Conservation (phyloP, 2,797 vertebrate species). For the Macrochelys suwanniensis region DNA sequence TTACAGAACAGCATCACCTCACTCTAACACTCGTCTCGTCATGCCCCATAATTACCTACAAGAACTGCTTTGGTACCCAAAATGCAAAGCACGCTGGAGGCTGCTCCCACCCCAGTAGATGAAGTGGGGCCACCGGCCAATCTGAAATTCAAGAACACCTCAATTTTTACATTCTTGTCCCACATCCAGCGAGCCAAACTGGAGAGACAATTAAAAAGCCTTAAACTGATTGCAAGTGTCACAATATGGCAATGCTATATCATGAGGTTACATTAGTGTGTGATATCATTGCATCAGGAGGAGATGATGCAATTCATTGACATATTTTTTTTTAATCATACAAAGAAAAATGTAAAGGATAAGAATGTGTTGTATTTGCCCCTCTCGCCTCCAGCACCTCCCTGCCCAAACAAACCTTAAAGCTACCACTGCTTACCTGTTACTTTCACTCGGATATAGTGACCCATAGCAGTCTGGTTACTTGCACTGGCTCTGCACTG, state of each 20-base stretch:
- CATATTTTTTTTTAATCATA: background rate
- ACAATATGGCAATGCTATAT: background rate
- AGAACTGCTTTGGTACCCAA: background rate
- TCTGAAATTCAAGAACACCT: background rate
- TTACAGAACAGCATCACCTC: background rate
- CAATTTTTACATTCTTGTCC: background rate
- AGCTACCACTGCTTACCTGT: background rate
- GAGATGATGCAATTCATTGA: background rate
- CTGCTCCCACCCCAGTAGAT: background rate
- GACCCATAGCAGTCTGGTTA: background rate
- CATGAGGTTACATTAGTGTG: background rate
- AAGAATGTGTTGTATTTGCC: accelerated
- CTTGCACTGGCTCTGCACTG: constrained; percentile 4
- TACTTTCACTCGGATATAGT: background rate
- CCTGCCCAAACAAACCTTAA: background rate
- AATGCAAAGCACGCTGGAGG: background rate
- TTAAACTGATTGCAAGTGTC: background rate
- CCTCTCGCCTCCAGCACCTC: background rate
- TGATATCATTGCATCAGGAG: background rate
- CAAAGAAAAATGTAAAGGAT: background rate
- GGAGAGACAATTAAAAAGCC: background rate
- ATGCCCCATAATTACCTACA: background rate
- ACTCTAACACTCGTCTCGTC: background rate
- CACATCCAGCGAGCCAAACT: background rate
- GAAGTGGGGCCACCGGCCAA: background rate